These are phyloP conservation scores for Nymphicus hollandicus DNA, from an alignment of 2,113 vertebrate genomes.

Conservation along the genomic window DNA sequence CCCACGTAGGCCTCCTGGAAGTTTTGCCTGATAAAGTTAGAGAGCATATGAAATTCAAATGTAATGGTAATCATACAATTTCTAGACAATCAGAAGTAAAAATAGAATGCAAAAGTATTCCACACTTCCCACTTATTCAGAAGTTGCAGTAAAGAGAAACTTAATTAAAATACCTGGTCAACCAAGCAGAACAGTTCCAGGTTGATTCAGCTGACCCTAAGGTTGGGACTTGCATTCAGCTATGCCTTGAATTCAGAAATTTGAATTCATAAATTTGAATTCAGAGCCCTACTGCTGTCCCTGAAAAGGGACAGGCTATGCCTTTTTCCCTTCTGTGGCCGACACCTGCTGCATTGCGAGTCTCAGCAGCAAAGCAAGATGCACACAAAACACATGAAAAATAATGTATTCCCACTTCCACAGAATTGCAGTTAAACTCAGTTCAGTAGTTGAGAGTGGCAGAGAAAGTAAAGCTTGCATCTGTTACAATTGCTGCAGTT, in stretches of 20 bases:
- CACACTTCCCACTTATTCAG: not conserved
- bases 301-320: not conserved
- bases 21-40: not conserved
- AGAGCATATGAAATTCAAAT: not conserved
- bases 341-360: not conserved
- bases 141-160: not conserved
- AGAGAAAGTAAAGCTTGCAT: conserved; percentile 31
- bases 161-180: not conserved
- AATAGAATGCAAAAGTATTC: not conserved
- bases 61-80: not conserved
- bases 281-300: not conserved
- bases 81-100: not conserved
- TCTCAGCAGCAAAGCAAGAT: not conserved
- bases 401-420: not conserved
- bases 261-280: not conserved
- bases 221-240: not conserved
- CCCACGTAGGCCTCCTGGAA: not conserved
- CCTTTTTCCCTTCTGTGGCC: not conserved
- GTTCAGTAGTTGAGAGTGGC: not conserved
- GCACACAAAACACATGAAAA: not conserved
- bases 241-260: not conserved
- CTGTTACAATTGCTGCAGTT: conserved; percentile 40
- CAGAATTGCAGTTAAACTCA: not conserved
- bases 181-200: not conserved
- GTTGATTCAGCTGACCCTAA: not conserved